These are phyloP conservation scores for Uloborus plumipes DNA, from an alignment of 2,888 invertebrate genomes.

Conservation along the genomic window DNA sequence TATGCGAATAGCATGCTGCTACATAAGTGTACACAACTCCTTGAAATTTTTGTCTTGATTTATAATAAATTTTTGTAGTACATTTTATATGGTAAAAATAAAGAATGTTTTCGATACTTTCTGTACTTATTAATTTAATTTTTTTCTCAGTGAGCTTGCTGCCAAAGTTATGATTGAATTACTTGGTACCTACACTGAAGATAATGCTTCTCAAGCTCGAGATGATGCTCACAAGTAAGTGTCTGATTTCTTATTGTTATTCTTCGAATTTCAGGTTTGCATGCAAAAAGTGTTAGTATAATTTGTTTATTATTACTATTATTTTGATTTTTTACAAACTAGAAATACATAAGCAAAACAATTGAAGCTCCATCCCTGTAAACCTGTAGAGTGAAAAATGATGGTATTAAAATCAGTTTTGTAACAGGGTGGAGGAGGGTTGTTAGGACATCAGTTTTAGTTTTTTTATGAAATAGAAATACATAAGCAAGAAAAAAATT, in stretches of 20 bases:
- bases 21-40: neutral
- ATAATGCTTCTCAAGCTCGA: conserved; percentile 95
- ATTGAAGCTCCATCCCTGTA: too few species aligned
- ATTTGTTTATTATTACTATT: too few species aligned
- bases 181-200: conserved; percentile 94
- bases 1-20: too few species aligned
- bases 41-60: neutral
- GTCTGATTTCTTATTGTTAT: neutral
- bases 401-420: too few species aligned
- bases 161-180: conserved; percentile 97
- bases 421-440: too few species aligned
- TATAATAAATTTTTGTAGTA: neutral
- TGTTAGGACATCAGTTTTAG: too few species aligned
- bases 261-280: neutral
- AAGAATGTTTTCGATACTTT: neutral
- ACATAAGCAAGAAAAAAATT: too few species aligned
- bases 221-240: conserved; percentile 89
- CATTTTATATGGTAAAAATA: neutral
- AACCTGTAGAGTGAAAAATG: too few species aligned
- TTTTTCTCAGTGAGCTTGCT: conserved; percentile 81
- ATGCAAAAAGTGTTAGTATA: neutral
- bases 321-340: too few species aligned
- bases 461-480: too few species aligned
- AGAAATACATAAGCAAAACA: too few species aligned
- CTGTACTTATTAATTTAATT: neutral